Base-by-base conservation (phyloP, 2,113 vertebrate species). In the Octodon degus region DNA sequence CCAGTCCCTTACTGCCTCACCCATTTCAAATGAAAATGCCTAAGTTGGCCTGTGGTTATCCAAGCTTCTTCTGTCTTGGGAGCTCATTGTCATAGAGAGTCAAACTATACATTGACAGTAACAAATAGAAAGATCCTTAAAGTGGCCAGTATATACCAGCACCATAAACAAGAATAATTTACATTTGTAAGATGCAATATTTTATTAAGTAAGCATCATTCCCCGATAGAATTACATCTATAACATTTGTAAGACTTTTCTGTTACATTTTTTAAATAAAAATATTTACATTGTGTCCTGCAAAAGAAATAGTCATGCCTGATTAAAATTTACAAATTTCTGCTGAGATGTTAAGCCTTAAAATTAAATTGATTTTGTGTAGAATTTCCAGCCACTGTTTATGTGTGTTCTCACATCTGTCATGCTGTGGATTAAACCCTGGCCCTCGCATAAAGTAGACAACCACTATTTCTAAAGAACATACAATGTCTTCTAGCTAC, bases 281-380 rank as follows among this genome's bases (percentile, higher is more conserved):
- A 82, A 22, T 50, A 63, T 93, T 90, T 90, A 79, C 22, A 84
- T 79, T 79, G 93, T 32, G 93, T 65, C 43, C 2, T 67, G 32
- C 30, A 16, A 32, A 27, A 7, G 19, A 91, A 89, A 89, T 89
- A 84, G 7, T 1, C 1, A 89, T 76, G n/a, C 8, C 22, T 63
- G 79, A 34, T 22, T 30, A 40, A 80, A 92, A 62, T 87, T 72
- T 86, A 11, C 1, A 30, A 2, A 32, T 2, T 43, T 92, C 4
- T n/a, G 1, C 7, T 55, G 3, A 94, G 25, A 68, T 22, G n/a
- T 8, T 77, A 67, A 81, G 24, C 20, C 2, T 82, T 92, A 83
- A 79, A 34, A 62, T 77, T 77, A 87, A 79, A 79, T 62, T 86
- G 0, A 87, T 22, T 37, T 32, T 76, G 24, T 47, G 55, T 62